Percentiles rank a stretch among this genome's conserved stretches.
Conservation (phyloP, 2,113 vertebrate genomes). For the Columbina picui region DNA sequence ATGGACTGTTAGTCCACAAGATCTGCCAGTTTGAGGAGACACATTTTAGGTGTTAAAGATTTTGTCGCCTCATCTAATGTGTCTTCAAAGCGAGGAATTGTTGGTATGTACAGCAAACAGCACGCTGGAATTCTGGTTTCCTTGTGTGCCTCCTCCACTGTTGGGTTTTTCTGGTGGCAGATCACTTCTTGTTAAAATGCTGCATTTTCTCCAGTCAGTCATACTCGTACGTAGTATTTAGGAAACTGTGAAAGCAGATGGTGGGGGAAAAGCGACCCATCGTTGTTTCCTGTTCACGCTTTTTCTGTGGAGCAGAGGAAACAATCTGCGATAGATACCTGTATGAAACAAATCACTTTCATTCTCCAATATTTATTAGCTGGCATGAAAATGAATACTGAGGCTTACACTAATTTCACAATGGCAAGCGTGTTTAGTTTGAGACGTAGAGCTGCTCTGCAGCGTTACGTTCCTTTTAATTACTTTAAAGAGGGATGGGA, state of each 20-base stretch:
- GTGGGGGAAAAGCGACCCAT: neutral
- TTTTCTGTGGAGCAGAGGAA: neutral
- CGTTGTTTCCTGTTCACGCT: neutral
- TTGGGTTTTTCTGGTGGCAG: neutral
- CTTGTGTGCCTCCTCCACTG: neutral
- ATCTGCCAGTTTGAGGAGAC: neutral
- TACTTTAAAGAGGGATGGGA: neutral
- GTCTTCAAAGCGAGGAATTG: neutral
- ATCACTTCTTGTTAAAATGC: neutral
- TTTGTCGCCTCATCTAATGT: neutral
- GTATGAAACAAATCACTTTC: neutral
- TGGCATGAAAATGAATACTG: neutral
- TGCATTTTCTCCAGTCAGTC: neutral
- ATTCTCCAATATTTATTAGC: neutral
- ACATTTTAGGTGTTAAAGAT: neutral
- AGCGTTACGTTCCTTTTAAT: neutral
- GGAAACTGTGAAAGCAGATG: neutral
- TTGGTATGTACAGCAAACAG: neutral
- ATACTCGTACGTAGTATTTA: fast-evolving
- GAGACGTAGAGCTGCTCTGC: neutral
- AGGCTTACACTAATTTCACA: neutral
- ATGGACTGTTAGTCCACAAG: neutral
- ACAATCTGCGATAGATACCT: neutral
- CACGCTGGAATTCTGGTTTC: neutral
- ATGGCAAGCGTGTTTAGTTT: neutral